phyloP scores from a whole-genome alignment of 2,888 invertebrate genomes.

The Diplolepis rosae region DNA sequence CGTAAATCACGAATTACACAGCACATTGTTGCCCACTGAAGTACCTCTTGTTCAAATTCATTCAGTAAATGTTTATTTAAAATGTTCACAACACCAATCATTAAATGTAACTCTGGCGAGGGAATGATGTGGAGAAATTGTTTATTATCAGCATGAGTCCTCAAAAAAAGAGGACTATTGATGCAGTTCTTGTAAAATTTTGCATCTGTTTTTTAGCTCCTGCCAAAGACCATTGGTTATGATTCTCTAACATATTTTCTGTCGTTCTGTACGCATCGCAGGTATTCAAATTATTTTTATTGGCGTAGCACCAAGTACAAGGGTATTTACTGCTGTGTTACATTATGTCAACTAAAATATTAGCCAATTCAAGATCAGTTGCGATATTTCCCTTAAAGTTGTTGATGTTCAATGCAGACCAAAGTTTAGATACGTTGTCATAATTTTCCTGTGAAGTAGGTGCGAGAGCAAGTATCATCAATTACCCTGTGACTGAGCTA shows the following conservation, averaged over 20 bases:
- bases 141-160: not conserved
- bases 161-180: not conserved
- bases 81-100: conserved; percentile 32
- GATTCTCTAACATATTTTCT: not conserved
- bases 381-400: conserved; percentile 31
- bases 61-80: conserved; percentile 25
- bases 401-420: conserved; percentile 23
- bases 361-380: conserved; percentile 24
- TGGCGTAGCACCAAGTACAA: conserved; percentile 9
- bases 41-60: conserved; percentile 30
- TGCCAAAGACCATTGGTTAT: not conserved
- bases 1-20: not conserved
- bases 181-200: not conserved
- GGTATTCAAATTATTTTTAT: conserved; percentile 10
- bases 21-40: conserved; percentile 7
- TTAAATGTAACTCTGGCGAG: conserved; percentile 35
- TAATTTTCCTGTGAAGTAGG: conserved; percentile 32
- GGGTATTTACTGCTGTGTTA: conserved; percentile 20
- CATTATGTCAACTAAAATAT: conserved; percentile 28
- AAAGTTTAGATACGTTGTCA: conserved; percentile 29
- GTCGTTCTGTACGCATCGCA: not conserved
- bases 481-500: conserved; percentile 23
- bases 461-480: conserved; percentile 22
- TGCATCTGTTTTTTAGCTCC: conserved; percentile 17
- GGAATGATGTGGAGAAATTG: conserved; percentile 28